Percentiles rank a stretch among this genome's conserved stretches.
Evolutionary conservation across 2,113 vertebrate genomes (phyloP).

Genomic region (Emydocephalus ijimae): DNA sequence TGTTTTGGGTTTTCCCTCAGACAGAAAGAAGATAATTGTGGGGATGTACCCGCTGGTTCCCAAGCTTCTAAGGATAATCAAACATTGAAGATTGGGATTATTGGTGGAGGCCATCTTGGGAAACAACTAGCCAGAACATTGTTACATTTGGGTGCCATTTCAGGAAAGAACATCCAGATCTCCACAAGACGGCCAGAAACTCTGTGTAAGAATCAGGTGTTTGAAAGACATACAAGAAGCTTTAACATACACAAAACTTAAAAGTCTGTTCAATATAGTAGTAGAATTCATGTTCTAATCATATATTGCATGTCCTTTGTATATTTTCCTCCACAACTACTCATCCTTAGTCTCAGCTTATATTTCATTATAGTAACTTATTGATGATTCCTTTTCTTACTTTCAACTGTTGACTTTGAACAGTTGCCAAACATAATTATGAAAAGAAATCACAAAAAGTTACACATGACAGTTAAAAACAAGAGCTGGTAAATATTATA

Average conservation of each 20-base stretch:
- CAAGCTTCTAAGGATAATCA: not conserved
- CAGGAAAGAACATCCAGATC: constrained; percentile 58
- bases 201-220: constrained; percentile 53
- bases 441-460: not conserved
- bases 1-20: not conserved
- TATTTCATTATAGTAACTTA: not conserved
- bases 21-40: not conserved
- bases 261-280: not conserved
- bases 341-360: not conserved
- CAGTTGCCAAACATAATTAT: not conserved
- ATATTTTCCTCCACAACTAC: not conserved
- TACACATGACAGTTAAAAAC: not conserved
- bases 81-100: constrained; percentile 66
- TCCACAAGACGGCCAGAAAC: constrained; percentile 72
- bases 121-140: constrained; percentile 68
- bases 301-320: not conserved
- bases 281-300: not conserved
- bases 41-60: not conserved
- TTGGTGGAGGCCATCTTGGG: constrained; percentile 70
- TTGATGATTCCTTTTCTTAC: not conserved
- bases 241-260: not conserved
- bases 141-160: constrained; percentile 51
- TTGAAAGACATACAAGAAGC: not conserved
- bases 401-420: not conserved
- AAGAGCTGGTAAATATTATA: not conserved